Conservation (phyloP, 37 sponge, comb jelly and placozoan genomes). For the Haliclona indistincta region DNA sequence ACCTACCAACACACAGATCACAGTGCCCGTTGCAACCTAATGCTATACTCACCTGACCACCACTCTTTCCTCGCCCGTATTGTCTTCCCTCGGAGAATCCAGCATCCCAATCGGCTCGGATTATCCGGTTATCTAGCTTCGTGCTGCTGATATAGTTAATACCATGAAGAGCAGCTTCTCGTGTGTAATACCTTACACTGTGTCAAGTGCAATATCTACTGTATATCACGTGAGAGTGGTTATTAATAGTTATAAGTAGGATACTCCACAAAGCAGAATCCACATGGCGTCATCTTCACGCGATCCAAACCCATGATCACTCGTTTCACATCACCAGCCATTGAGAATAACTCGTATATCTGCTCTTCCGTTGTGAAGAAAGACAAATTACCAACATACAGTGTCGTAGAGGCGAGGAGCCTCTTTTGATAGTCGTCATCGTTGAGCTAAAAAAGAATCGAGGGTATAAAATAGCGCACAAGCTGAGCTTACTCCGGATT, state of each 20-base stretch:
- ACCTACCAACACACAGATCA: conserved; percentile 55
- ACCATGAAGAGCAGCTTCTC: conserved; percentile 76
- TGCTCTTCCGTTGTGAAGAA: conserved; percentile 98
- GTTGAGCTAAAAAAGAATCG: conserved; percentile 50
- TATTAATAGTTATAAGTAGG: too few relatives aligned
- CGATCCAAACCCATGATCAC: conserved; percentile 98
- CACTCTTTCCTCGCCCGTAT: conserved; percentile 92
- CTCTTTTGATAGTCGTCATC: conserved; percentile 72
- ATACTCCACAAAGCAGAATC: conserved; percentile 99
- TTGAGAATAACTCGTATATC: conserved; percentile 93
- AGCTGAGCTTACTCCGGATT: conserved; percentile 37
- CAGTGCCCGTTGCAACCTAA: background rate
- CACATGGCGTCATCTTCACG: conserved; percentile 95
- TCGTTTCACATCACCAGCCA: conserved; percentile 96
- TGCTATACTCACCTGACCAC: conserved; percentile 84
- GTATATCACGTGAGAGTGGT: too few relatives aligned
- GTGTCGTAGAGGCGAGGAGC: conserved; percentile 59
- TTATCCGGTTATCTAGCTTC: conserved; percentile 94
- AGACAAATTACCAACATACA: conserved; percentile 98
- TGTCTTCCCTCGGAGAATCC: conserved; percentile 98
- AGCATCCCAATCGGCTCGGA: conserved; percentile 93
- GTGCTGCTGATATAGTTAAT: conserved; percentile 89
- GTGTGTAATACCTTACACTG: conserved; percentile 65
- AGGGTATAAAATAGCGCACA: background rate
- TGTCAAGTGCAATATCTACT: too few relatives aligned